phyloP scores from a whole-genome alignment of 2,113 vertebrate species.

The Saguinus midas region DNA sequence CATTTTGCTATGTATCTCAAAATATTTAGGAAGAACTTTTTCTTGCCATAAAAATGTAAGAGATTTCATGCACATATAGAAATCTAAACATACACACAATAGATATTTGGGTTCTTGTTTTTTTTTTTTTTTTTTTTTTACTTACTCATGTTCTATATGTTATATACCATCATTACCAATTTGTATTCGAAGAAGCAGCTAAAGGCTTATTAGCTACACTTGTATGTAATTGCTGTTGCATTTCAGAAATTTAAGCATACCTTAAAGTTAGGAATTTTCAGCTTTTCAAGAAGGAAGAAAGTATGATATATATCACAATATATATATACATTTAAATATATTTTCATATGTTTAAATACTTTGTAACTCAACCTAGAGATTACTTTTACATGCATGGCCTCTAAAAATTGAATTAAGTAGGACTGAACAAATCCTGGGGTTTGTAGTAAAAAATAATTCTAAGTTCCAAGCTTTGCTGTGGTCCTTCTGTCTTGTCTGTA shows the following conservation, averaged over 20 bases:
- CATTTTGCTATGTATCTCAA: constrained; percentile 60
- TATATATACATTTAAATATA: background rate
- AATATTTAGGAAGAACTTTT: constrained; percentile 55
- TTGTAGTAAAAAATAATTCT: background rate
- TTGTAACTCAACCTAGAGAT: constrained; percentile 30
- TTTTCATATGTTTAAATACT: background rate
- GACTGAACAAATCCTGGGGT: background rate
- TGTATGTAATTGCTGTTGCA: background rate
- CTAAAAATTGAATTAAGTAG: background rate
- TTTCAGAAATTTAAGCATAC: constrained; percentile 37
- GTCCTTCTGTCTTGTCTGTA: constrained; percentile 3
- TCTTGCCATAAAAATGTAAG: constrained; percentile 16
- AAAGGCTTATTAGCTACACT: background rate
- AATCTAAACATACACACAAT: background rate
- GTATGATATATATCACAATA: background rate
- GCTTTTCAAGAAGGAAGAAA: constrained; percentile 21
- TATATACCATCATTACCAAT: background rate
- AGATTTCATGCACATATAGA: background rate
- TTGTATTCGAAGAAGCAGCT: background rate
- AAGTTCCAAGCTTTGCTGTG: background rate
- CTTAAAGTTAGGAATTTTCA: constrained; percentile 44
- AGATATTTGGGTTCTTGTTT: background rate
- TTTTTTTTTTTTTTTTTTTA: background rate
- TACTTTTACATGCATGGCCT: background rate
- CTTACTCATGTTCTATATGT: background rate